Evolutionary conservation across 2,888 invertebrate genomes (phyloP).

Genomic region (Allophyes oxyacanthae): DNA sequence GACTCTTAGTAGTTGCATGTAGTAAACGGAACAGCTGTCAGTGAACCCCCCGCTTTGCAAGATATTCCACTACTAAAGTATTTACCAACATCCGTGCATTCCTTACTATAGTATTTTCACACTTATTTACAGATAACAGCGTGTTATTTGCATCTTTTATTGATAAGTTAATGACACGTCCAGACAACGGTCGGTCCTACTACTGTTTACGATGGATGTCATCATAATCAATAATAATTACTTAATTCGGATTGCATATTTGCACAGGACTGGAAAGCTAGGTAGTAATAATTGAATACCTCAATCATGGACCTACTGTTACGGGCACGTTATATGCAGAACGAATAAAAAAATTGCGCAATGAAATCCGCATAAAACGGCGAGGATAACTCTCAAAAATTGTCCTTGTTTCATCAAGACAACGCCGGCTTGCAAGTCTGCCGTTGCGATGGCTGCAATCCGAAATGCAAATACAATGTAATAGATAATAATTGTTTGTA

Average conservation of each 20-base stretch:
- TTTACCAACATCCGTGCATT: slow-evolving; percentile 44
- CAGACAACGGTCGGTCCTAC: slow-evolving; percentile 2
- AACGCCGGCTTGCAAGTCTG: too few species aligned
- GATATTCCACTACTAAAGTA: slow-evolving; percentile 63
- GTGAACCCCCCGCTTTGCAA: slow-evolving; percentile 62
- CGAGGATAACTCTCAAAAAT: too few species aligned
- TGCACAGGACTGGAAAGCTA: slow-evolving; percentile 1
- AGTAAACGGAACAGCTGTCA: slow-evolving; percentile 52
- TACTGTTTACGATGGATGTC: slow-evolving; percentile 7
- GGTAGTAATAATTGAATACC: too few species aligned
- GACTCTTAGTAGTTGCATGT: slow-evolving; percentile 62
- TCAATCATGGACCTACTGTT: too few species aligned
- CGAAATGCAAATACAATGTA: too few species aligned
- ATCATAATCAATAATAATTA: slow-evolving; percentile 6
- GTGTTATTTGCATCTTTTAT: slow-evolving; percentile 21
- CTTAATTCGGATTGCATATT: slow-evolving; percentile 6
- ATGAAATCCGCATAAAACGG: too few species aligned
- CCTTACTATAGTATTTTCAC: slow-evolving; percentile 9
- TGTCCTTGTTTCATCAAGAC: too few species aligned
- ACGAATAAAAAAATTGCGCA: too few species aligned
- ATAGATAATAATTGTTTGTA: too few species aligned
- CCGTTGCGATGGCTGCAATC: too few species aligned
- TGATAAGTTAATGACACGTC: slow-evolving; percentile 10
- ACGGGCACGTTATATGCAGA: too few species aligned
- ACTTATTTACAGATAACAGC: slow-evolving; percentile 21